Base-by-base conservation (phyloP, 2,113 vertebrate species). In the Chloropsis hardwickii region DNA sequence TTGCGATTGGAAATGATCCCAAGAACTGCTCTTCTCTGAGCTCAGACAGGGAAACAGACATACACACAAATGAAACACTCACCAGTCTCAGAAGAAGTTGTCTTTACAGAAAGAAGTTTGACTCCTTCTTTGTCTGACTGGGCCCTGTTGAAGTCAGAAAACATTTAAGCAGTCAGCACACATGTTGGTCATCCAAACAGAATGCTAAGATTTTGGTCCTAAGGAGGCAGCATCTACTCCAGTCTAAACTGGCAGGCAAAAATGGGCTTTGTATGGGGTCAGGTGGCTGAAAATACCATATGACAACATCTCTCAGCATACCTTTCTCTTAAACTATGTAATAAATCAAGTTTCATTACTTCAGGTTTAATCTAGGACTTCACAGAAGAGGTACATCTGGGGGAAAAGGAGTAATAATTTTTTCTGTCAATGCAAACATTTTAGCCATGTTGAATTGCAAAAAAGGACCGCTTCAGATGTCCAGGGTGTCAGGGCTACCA, bases 101-200 rank as follows among this genome's bases (percentile, higher is more conserved):
- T 97, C 95, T 98, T 98, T 79, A 98, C 97, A 40, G 98, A 98
- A 94, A 98, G 97, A 85, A 98, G 97, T 90, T 98, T 98, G 86
- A 98, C 98, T 57, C 97, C 98, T 91, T 98, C 98, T 95, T 98
- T 98, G 69, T 98, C 97, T 3, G 97, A 97, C 47, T 98, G 97
- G 53, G 95, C 83, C 85, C 98, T 98, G 73, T 97, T 94, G 53
- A 87, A 88, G 33, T 48, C 64, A 82, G 92, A 86, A 90, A 65
- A 94, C 18, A 85, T 62, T 89, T 27, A 77, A 88, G n/a, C n/a
- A 89, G 33, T 57, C 58, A 88, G 76, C 11, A 24, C 35, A 35
- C 8, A 10, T 2, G 5, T 25, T 58, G 31, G 11, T 74, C 8
- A 53, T 50, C 21, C 27, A 58, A 84, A 58, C 18, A 76, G 65